phyloP scores from a whole-genome alignment of 2,113 vertebrate species.

The Prunella fulvescens region DNA sequence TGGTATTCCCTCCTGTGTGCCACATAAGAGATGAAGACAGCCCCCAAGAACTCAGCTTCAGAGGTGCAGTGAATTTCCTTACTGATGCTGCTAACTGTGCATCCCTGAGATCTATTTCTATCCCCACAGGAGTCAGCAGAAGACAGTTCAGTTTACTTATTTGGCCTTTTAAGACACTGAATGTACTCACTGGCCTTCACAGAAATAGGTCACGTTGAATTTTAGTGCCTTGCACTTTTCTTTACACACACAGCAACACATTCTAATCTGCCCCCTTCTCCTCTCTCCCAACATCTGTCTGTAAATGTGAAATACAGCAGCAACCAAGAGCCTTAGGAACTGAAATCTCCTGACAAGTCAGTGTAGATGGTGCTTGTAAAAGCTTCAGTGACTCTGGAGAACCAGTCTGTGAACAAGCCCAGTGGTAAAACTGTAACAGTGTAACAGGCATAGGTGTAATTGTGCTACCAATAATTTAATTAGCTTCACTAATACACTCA shows the following conservation, averaged over 20 bases:
- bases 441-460: background rate
- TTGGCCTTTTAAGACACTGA: background rate
- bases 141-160: background rate
- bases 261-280: background rate
- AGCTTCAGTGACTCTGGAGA: background rate
- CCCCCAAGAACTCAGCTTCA: background rate
- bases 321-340: background rate
- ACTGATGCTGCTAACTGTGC: background rate
- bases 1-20: background rate
- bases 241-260: background rate
- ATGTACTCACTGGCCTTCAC: background rate
- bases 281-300: background rate
- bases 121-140: background rate
- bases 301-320: background rate
- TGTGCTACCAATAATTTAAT: background rate
- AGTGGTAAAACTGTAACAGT: background rate
- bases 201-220: background rate
- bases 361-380: background rate
- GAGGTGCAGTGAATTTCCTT: background rate
- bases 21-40: background rate
- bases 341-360: background rate
- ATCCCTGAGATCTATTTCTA: background rate
- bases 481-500: background rate
- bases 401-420: rapidly evolving
- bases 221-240: background rate